Evolutionary conservation across 2,113 vertebrate genomes (phyloP), one percentile per base, ranked within the genome.

Genomic region (Nibea albiflora): DNA sequence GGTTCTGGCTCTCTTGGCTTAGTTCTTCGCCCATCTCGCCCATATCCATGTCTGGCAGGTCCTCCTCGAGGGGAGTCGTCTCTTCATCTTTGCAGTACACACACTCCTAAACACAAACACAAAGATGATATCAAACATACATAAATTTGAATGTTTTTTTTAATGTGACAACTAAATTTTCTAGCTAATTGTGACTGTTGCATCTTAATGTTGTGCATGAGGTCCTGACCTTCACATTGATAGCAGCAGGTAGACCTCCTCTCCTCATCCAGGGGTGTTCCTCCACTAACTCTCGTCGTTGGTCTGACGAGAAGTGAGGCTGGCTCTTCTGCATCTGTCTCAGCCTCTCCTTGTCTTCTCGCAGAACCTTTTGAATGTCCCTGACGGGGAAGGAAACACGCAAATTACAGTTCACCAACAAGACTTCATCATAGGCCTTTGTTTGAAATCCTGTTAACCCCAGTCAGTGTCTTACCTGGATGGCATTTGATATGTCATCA

Each of bases 401-500:
- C 5, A n/a, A 14, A 46, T 63, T 20, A 66, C 8, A 68, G 49
- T 28, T 31, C 20, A 67, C 24, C 3, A 0, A 19, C 15, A 28
- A 26, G 22, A 4, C 47, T 49, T 8, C 35, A 39, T 9, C 8
- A 39, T 9, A 39, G 35, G 35, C 4, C 14, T 49, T 24, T 44
- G 24, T 22, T 46, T 15, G 12, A 46, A 19, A 11, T 54, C 24
- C 3, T 28, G 19, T 28, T 24, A 9, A 12, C 31, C 17, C 1
- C 3, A 28, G 19, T 54, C 17, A 5, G 20, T 31, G 28, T 31
- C 93, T 96, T 93, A 99, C 98, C 97, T 91, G 71, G 96, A 88
- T 1, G 97, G 97, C 84, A 98, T 91, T 90, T 99, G 97, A 92
- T 99, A 99, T 0, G 96, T 97, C 97, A 99, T 97, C 97, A 98